Conservation (phyloP, 2,797 vertebrate species). For the Ctenochaetus hawaiiensis region DNA sequence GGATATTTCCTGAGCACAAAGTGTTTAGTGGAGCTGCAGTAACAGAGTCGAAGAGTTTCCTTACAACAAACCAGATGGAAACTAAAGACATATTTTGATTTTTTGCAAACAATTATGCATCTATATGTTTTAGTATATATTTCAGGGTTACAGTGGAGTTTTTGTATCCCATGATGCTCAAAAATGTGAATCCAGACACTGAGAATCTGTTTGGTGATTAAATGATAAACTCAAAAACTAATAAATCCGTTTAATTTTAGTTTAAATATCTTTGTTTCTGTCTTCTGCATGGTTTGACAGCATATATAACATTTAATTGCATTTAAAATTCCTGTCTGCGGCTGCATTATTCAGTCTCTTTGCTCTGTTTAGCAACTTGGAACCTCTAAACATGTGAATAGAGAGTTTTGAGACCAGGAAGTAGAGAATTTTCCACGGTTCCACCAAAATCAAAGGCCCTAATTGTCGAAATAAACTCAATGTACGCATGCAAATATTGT, state of each 20-base stretch:
- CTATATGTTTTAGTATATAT: not conserved
- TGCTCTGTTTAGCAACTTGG: not conserved
- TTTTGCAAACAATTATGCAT: not conserved
- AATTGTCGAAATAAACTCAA: not conserved
- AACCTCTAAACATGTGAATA: not conserved
- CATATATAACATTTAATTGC: not conserved
- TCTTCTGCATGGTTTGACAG: not conserved
- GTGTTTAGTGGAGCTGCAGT: conserved; percentile 4
- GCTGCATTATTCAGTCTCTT: not conserved
- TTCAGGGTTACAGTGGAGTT: not conserved
- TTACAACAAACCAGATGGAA: too few species aligned
- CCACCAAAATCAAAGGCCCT: not conserved
- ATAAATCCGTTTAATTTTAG: not conserved
- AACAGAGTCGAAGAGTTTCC: not conserved
- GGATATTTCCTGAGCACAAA: conserved; percentile 31
- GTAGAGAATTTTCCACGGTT: not conserved
- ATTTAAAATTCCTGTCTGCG: not conserved
- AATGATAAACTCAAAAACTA: not conserved
- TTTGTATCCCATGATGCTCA: too few species aligned
- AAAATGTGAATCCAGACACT: too few species aligned
- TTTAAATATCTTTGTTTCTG: not conserved
- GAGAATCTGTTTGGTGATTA: too few species aligned
- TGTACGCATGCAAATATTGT: not conserved
- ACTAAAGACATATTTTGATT: not conserved
- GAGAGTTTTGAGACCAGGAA: not conserved